These are phyloP conservation scores for Rhagium mordax DNA, from an alignment of 2,888 invertebrate genomes.

Conservation along the genomic window DNA sequence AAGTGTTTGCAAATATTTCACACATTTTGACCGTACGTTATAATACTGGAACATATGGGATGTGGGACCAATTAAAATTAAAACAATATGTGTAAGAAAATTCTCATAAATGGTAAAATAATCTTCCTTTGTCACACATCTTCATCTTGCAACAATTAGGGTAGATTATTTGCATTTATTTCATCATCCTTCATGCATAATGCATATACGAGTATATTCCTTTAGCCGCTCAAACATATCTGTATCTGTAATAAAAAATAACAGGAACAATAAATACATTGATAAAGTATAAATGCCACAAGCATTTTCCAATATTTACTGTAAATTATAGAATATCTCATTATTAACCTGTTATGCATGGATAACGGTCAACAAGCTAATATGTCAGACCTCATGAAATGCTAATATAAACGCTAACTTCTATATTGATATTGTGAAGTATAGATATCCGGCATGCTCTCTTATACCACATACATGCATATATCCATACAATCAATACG, in stretches of 20 bases:
- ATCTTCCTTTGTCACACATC: no score
- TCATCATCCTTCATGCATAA: no score
- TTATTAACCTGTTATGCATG: constrained; percentile 15
- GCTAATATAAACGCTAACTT: constrained; percentile 2
- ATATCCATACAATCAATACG: not conserved
- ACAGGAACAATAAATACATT: not conserved
- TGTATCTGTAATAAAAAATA: not conserved
- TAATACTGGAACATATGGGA: no score
- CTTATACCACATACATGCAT: not conserved
- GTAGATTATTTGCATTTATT: no score
- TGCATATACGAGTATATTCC: no score
- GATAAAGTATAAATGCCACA: constrained; percentile 14
- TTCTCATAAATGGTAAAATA: no score
- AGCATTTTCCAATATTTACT: constrained; percentile 25
- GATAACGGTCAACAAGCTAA: constrained; percentile 20
- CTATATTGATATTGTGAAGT: not conserved
- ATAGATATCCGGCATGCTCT: not conserved
- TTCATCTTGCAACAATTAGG: no score
- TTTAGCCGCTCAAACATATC: not conserved
- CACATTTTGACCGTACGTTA: no score
- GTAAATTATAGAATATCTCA: constrained; percentile 21
- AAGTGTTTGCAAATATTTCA: no score
- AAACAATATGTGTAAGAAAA: no score
- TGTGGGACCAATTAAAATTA: no score
- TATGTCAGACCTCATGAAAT: constrained; percentile 9